A percentile compares a stretch with the other conserved stretches of the same genome.
phyloP scores from a whole-genome alignment of 2,113 vertebrate genomes.

The Phainopepla nitens region DNA sequence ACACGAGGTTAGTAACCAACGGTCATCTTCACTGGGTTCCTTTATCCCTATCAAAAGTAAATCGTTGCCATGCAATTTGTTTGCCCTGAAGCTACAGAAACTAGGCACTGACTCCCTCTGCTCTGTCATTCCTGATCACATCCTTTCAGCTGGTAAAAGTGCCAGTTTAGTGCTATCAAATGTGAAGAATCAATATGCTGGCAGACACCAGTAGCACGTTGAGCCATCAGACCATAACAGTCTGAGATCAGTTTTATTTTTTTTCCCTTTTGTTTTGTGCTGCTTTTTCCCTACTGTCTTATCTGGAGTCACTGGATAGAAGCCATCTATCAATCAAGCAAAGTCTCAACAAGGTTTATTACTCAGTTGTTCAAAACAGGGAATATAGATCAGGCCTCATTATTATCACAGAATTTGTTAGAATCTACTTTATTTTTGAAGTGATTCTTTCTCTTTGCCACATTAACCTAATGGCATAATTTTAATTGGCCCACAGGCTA shows the following conservation, averaged over 20 bases:
- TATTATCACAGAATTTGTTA: neutral
- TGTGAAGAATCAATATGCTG: conserved; percentile 62
- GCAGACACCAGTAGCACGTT: conserved; percentile 41
- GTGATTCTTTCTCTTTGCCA: neutral
- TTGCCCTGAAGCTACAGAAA: conserved; percentile 37
- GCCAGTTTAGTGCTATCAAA: conserved; percentile 52
- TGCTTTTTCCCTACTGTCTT: conserved; percentile 46
- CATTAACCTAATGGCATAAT: conserved; percentile 3
- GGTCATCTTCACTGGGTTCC: neutral
- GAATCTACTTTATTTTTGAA: conserved; percentile 8
- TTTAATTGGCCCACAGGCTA: neutral
- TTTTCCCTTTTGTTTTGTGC: conserved; percentile 9
- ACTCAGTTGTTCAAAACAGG: conserved; percentile 35
- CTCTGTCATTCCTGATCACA: conserved; percentile 26
- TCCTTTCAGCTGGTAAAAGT: conserved; percentile 12
- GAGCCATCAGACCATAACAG: conserved; percentile 57
- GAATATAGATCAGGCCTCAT: conserved; percentile 36
- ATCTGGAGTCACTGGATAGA: conserved; percentile 50
- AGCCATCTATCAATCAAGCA: conserved; percentile 61
- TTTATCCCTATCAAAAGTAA: conserved; percentile 45
- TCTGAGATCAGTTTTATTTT: conserved; percentile 31
- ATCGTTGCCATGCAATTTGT: neutral
- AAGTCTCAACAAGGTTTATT: conserved; percentile 51
- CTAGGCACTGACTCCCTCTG: neutral
- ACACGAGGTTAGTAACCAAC: neutral